Evolutionary conservation across 2,797 vertebrate genomes (phyloP).

Genomic region (Zalophus californianus): DNA sequence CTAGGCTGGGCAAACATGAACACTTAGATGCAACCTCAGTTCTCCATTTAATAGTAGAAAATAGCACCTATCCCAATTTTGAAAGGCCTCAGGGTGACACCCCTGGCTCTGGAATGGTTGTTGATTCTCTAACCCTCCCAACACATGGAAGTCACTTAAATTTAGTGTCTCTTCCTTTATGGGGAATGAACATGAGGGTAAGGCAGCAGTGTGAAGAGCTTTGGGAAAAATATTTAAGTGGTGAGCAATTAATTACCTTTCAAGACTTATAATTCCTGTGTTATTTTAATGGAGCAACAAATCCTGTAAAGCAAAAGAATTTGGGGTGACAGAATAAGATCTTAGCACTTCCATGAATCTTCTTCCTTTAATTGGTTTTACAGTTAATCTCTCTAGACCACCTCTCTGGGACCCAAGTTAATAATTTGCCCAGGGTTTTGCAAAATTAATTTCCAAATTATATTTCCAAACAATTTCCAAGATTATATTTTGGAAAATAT

Average conservation of each 20-base stretch:
- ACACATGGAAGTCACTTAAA: not conserved
- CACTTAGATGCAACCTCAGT: accelerated
- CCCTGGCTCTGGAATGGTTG: not conserved
- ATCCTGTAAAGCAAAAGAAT: not conserved
- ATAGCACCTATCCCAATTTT: not conserved
- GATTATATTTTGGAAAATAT: not conserved
- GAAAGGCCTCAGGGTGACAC: not conserved
- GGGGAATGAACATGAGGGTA: not conserved
- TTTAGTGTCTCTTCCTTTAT: not conserved
- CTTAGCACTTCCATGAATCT: not conserved
- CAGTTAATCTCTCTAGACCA: not conserved
- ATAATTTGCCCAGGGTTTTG: not conserved
- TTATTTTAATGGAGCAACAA: conserved; percentile 26
- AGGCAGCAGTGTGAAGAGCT: too few relatives aligned
- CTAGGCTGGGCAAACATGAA: not conserved
- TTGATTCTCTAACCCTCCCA: not conserved
- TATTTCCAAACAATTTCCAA: not conserved
- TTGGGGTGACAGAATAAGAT: not conserved
- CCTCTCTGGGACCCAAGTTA: not conserved
- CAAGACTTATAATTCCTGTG: not conserved
- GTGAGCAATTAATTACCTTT: not conserved
- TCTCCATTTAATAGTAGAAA: conserved; percentile 13
- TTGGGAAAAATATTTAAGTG: not conserved
- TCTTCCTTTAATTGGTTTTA: conserved; percentile 19
- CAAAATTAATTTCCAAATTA: conserved; percentile 20